These are phyloP conservation scores for Drosophila villosipedis DNA, from an alignment of 2,888 invertebrate genomes.

Conservation along the genomic window DNA sequence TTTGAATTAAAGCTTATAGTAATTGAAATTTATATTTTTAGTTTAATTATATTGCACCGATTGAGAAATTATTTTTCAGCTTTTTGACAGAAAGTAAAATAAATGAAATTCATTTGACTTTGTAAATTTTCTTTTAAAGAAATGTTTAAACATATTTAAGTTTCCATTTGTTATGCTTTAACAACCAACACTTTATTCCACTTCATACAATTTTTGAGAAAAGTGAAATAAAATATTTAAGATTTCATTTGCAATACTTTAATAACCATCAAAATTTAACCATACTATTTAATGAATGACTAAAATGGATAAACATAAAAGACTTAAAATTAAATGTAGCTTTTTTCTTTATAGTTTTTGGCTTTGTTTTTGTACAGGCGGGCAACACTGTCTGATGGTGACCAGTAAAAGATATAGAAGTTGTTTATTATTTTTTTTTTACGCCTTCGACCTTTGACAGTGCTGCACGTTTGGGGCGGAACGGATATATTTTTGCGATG, in stretches of 20 bases:
- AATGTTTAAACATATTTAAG: too few relatives aligned
- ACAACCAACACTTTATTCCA: too few relatives aligned
- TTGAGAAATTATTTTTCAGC: background rate
- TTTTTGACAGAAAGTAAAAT: background rate
- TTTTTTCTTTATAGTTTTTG: background rate
- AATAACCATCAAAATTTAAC: background rate
- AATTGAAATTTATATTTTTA: background rate
- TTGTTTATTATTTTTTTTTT: background rate
- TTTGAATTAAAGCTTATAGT: background rate
- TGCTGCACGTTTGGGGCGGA: constrained; percentile 49
- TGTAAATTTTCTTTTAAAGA: background rate
- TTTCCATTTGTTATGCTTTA: too few relatives aligned
- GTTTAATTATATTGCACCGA: background rate
- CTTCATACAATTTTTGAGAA: background rate
- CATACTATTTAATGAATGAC: background rate
- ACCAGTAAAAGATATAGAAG: constrained; percentile 1
- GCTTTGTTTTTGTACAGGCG: background rate
- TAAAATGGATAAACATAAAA: background rate
- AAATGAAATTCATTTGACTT: background rate
- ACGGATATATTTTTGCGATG: constrained; percentile 31
- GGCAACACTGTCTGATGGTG: background rate
- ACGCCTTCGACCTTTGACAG: constrained; percentile 2
- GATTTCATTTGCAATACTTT: background rate
- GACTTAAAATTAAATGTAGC: background rate
- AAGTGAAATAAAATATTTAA: background rate